These are phyloP conservation scores for Drosophila nigritarsus DNA, from an alignment of 2,888 invertebrate species.

Conservation along the genomic window DNA sequence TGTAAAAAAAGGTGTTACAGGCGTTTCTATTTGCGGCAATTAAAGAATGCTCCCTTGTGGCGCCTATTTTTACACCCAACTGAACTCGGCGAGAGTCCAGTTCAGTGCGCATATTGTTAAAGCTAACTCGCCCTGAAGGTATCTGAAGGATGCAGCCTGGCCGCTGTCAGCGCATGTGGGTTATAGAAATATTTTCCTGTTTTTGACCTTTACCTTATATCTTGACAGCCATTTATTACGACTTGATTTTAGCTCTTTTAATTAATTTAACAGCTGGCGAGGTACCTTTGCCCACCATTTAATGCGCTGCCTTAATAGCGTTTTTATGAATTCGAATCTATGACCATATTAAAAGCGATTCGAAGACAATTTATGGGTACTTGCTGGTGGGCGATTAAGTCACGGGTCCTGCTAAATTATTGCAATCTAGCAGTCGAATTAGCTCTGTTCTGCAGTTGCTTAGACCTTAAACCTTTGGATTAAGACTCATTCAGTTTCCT, in stretches of 20 bases:
- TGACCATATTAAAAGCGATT: constrained; percentile 55
- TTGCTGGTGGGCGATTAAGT: constrained; percentile 6
- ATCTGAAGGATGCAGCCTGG: constrained; percentile 9
- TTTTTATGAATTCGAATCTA: constrained; percentile 61
- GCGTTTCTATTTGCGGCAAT: constrained; percentile 36
- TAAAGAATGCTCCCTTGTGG: constrained; percentile 6
- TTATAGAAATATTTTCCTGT: constrained; percentile 53
- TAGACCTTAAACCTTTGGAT: not conserved
- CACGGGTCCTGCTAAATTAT: constrained; percentile 21
- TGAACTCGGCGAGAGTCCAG: constrained; percentile 55
- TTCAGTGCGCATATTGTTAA: constrained; percentile 80
- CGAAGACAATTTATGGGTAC: constrained; percentile 43
- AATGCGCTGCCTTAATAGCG: constrained; percentile 53
- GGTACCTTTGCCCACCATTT: constrained; percentile 46
- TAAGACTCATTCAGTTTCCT: constrained; percentile 10
- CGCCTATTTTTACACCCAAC: constrained; percentile 34
- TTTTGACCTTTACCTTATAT: constrained; percentile 59
- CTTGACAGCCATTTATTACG: constrained; percentile 66
- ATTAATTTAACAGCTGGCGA: constrained; percentile 62
- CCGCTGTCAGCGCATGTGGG: constrained; percentile 16
- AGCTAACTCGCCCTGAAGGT: constrained; percentile 62
- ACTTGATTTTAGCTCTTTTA: constrained; percentile 53
- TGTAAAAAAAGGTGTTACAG: constrained; percentile 34
- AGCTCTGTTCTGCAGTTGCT: constrained; percentile 13
- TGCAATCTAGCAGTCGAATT: constrained; percentile 22